Evolutionary conservation across 2,797 vertebrate genomes (phyloP), one percentile per base, ranked within the genome.

Genomic region (Melanotaenia trifasciata): DNA sequence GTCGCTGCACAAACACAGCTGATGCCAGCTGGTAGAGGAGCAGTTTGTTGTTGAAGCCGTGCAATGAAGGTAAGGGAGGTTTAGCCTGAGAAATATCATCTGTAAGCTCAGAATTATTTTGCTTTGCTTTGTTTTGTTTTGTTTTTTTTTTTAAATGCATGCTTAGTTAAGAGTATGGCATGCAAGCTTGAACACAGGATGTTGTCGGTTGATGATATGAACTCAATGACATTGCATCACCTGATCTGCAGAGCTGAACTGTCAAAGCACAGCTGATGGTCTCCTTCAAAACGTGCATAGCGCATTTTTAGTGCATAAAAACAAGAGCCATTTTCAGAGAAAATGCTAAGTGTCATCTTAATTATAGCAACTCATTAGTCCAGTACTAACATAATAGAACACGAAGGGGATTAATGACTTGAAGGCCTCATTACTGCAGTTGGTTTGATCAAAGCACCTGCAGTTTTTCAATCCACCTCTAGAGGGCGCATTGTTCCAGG

Each of bases 401-500:
- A 80, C 79, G 73, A 78, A 88, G 78, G 32, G 84, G 84, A 90
- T 88, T 87, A 90, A 89, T 85, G 82, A 89, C 84, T 89, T 59
- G 71, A 82, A 84, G 83, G 67, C 74, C 85, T 91, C 80, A 87
- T 91, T 87, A 90, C 67, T 74, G 79, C 82, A 76, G 82, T 75
- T 83, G 81, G 70, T 72, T 74, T 65, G 83, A 88, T 92, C 87
- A 91, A 84, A 90, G 80, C 3, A 67, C 58, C 66, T 90, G 91
- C 79, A 88, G 84, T 92, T 89, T 26, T 50, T 45, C 20, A 74
- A 79, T 90, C 76, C 0, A n/a, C 84, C 93, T 89, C 90, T 93
- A 91, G 93, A 93, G 92, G 92, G 90, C 80, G 59, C 45, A 20
- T 80, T 74, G 78, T 85, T 80, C 84, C 86, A 84, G 80, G 76